Conservation (phyloP, 2,113 vertebrate genomes). For the Mus musculus region DNA sequence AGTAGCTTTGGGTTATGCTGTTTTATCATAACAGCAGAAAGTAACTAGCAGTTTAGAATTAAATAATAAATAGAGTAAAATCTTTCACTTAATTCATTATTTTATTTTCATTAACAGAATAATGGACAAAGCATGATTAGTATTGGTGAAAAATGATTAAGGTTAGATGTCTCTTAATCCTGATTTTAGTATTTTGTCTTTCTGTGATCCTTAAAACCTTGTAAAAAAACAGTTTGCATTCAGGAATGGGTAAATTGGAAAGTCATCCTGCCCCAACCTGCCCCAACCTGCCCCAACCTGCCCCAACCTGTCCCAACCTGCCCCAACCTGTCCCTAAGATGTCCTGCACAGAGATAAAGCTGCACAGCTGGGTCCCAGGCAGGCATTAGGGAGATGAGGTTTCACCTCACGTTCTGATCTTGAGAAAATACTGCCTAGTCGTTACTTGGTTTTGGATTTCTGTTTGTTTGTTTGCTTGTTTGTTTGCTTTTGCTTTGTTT, state of each 20-base stretch:
- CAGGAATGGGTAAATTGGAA: neutral
- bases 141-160: neutral
- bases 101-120: neutral
- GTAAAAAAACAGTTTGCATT: neutral
- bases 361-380: neutral
- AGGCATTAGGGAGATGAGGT: neutral
- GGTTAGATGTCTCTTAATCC: neutral
- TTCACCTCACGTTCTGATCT: neutral
- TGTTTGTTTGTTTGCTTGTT: no score
- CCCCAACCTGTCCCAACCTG: neutral
- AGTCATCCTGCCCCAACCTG: fast-evolving
- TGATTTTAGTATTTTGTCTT: neutral
- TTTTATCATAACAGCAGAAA: neutral
- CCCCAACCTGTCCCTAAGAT: neutral
- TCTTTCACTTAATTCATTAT: neutral
- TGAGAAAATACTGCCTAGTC: no score
- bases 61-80: neutral
- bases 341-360: neutral
- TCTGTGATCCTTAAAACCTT: neutral
- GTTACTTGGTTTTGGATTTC: neutral
- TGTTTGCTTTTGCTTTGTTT: no score
- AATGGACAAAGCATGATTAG: neutral
- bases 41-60: neutral
- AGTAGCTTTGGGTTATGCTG: neutral
- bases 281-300: neutral